These are phyloP conservation scores for Synergus umbraculus DNA, from an alignment of 2,888 invertebrate genomes.

Conservation along the genomic window DNA sequence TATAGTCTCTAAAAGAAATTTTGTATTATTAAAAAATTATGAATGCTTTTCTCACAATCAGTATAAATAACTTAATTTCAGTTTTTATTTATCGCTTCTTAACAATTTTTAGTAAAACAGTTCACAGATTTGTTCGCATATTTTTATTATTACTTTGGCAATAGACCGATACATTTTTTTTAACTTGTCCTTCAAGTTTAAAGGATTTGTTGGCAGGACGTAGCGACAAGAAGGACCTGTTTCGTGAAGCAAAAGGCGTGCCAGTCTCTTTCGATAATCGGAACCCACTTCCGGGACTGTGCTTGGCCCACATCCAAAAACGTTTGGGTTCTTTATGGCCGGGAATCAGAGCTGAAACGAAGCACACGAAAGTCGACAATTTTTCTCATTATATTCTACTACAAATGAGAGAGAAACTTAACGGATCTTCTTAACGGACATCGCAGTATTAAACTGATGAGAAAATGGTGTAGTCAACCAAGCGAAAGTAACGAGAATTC, in stretches of 20 bases:
- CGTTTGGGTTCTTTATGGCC: conserved; percentile 36
- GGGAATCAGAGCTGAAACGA: conserved; percentile 47
- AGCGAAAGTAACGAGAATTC: neutral
- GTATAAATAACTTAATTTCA: neutral
- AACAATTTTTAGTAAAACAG: neutral
- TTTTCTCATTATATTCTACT: neutral
- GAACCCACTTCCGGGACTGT: conserved; percentile 54
- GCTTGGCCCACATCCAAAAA: conserved; percentile 58
- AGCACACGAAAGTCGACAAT: neutral
- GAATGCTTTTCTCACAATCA: no score
- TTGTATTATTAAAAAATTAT: neutral
- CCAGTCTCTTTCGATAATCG: conserved; percentile 53
- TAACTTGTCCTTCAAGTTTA: conserved; percentile 1
- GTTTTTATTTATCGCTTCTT: neutral
- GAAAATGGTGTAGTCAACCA: neutral
- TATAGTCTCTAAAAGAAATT: neutral
- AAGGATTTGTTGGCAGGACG: neutral
- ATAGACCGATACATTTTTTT: neutral
- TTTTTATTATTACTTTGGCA: neutral
- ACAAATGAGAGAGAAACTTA: neutral
- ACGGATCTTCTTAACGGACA: neutral
- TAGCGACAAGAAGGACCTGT: conserved; percentile 3
- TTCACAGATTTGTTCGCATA: neutral
- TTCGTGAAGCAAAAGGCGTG: conserved; percentile 37
- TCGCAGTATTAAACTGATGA: neutral